Evolutionary conservation across 2,797 vertebrate genomes (phyloP).

Genomic region (Urosaurus nigricauda): DNA sequence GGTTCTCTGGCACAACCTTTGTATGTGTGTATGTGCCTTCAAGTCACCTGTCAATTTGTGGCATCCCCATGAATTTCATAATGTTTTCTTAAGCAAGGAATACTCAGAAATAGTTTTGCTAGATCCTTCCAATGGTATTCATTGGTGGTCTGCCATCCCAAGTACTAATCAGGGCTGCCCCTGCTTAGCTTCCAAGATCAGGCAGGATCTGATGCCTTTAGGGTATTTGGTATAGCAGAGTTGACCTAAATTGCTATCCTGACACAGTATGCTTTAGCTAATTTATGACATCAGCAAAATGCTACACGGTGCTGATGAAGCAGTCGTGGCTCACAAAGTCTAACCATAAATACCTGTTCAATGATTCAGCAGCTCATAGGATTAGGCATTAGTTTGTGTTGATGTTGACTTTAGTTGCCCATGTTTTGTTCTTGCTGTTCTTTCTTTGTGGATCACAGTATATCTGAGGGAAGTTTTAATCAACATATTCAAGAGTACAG

Average conservation of each 20-base stretch:
- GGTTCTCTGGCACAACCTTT: too few relatives aligned
- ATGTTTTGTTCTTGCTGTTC: background rate
- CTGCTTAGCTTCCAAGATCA: too few relatives aligned
- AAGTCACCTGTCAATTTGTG: constrained; percentile 42
- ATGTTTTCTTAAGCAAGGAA: too few relatives aligned
- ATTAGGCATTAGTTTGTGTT: background rate
- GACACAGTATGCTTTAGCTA: background rate
- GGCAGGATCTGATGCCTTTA: too few relatives aligned
- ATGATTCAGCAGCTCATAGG: background rate
- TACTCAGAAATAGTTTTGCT: too few relatives aligned
- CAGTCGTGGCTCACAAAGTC: background rate
- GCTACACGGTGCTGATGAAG: background rate
- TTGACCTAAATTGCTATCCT: background rate
- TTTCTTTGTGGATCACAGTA: background rate
- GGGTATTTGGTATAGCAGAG: background rate
- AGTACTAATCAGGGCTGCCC: too few relatives aligned
- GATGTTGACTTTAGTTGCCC: background rate
- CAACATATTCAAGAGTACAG: background rate
- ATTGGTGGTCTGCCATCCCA: too few relatives aligned
- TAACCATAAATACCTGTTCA: background rate
- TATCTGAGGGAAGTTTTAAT: background rate
- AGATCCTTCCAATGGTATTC: too few relatives aligned
- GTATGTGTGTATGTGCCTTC: constrained; percentile 32
- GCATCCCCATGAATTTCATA: too few relatives aligned
- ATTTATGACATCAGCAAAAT: background rate